Evolutionary conservation across 2,797 vertebrate genomes (phyloP).

Genomic region (Knipowitschia caucasica): DNA sequence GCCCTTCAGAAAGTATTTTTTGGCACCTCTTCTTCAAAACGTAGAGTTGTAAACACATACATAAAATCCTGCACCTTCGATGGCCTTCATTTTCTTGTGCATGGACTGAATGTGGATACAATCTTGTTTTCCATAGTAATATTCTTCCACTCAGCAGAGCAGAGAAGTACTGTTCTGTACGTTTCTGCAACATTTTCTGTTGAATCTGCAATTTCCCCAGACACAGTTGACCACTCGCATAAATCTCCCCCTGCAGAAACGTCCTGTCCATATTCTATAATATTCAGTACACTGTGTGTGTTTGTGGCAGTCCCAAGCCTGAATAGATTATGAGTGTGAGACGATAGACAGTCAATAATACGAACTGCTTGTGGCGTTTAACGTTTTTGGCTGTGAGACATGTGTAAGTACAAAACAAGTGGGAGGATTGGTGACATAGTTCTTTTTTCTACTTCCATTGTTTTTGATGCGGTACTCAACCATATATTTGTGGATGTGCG

Average conservation of each 20-base stretch:
- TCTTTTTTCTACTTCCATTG: too few species aligned
- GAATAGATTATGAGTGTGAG: too few species aligned
- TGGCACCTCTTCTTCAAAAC: too few species aligned
- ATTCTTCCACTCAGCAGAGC: constrained; percentile 1
- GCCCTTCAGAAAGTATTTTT: too few species aligned
- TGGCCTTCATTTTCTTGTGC: background rate
- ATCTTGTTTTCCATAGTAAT: background rate
- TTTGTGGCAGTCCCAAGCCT: too few species aligned
- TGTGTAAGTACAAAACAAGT: too few species aligned
- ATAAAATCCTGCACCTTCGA: background rate
- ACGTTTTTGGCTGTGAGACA: too few species aligned
- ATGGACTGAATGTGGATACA: background rate
- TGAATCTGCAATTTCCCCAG: constrained; percentile 1
- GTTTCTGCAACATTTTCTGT: constrained; percentile 2
- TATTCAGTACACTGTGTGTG: background rate
- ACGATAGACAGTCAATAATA: too few species aligned
- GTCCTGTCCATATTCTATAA: background rate
- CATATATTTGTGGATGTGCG: too few species aligned
- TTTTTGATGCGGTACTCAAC: too few species aligned
- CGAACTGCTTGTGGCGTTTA: too few species aligned
- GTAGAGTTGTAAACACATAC: background rate
- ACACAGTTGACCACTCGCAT: constrained; percentile 7
- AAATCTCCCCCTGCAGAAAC: background rate
- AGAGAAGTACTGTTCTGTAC: background rate
- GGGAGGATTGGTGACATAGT: too few species aligned